These are phyloP conservation scores for Hylomyscus alleni DNA, from an alignment of 2,797 vertebrate genomes.

Conservation along the genomic window DNA sequence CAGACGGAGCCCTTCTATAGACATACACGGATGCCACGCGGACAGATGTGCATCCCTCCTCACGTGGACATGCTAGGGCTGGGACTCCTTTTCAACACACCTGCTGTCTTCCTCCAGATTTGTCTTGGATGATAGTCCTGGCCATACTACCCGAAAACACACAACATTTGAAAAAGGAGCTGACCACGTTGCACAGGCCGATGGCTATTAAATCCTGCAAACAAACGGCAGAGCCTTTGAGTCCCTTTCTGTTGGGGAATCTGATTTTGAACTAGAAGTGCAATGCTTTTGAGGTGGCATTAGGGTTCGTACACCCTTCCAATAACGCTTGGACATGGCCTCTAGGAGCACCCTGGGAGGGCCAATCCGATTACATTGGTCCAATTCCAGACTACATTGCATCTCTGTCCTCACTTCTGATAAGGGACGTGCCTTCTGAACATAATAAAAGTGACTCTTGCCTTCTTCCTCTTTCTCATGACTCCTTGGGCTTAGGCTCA, in stretches of 20 bases:
- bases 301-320: not conserved
- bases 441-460: not conserved
- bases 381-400: not conserved
- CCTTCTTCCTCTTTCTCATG: not conserved
- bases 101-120: slow-evolving; percentile 88
- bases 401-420: slow-evolving; percentile 3
- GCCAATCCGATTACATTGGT: not conserved
- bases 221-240: slow-evolving; percentile 54
- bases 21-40: not conserved
- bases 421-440: not conserved
- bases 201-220: slow-evolving; percentile 87
- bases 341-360: slow-evolving; percentile 3
- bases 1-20: not conserved
- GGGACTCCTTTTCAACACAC: slow-evolving; percentile 76
- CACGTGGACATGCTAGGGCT: not conserved
- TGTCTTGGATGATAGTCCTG: slow-evolving; percentile 87
- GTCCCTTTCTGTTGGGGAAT: not conserved
- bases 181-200: slow-evolving; percentile 87
- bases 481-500: not conserved
- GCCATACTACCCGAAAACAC: slow-evolving; percentile 84
- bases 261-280: slow-evolving; percentile 17
- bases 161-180: slow-evolving; percentile 87
- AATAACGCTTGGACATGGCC: not conserved
- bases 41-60: not conserved
- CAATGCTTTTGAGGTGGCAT: not conserved